Evolutionary conservation across 2,797 vertebrate species (phyloP).

Genomic region (Clamator glandarius): DNA sequence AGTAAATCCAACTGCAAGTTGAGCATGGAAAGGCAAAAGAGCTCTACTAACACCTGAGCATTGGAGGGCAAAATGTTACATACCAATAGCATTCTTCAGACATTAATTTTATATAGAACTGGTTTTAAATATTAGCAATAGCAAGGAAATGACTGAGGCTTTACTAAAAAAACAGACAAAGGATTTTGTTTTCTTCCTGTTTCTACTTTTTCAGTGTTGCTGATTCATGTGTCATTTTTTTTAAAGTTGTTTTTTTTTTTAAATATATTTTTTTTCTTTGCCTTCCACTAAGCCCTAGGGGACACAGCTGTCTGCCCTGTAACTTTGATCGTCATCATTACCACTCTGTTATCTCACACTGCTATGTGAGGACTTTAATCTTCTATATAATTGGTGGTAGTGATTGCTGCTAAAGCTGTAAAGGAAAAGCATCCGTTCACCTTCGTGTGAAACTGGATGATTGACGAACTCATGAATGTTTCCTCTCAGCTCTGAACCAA

Average conservation of each 20-base stretch:
- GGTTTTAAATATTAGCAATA: background rate
- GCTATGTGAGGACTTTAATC: conserved; percentile 22
- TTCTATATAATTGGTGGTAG: conserved; percentile 1
- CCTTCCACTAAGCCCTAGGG: rapidly evolving
- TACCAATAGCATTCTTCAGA: background rate
- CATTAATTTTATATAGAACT: background rate
- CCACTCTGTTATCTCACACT: background rate
- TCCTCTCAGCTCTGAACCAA: background rate
- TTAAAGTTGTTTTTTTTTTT: background rate
- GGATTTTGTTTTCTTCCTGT: background rate
- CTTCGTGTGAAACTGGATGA: conserved; percentile 41
- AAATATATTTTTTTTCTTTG: background rate
- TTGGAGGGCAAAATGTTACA: background rate
- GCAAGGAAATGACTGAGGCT: background rate
- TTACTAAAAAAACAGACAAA: background rate
- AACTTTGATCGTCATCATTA: background rate
- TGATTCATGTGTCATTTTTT: background rate
- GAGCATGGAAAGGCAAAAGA: background rate
- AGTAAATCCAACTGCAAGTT: background rate
- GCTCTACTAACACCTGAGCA: background rate
- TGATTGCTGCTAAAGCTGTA: conserved; percentile 11
- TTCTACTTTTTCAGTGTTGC: background rate
- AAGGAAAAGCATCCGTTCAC: conserved; percentile 49
- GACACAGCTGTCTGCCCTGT: background rate
- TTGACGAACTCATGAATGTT: conserved; percentile 22